Evolutionary conservation across 2,113 vertebrate species (phyloP).

Genomic region (Brachypodius melanocephalos): DNA sequence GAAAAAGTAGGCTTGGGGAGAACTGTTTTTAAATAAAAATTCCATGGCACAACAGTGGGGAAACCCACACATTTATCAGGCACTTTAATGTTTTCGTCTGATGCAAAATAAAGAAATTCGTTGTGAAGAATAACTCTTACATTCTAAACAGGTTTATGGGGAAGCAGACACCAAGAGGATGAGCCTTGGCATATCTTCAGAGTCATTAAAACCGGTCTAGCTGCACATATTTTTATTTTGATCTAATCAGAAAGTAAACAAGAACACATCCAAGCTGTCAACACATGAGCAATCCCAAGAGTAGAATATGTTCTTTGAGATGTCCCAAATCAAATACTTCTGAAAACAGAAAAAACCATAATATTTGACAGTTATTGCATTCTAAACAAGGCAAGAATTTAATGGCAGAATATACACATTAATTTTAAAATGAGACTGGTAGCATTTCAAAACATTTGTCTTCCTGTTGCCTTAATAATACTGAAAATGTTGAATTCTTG

Average conservation of each 20-base stretch:
- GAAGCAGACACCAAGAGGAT: neutral
- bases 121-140: neutral
- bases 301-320: conserved; percentile 1
- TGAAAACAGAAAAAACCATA: neutral
- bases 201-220: conserved; percentile 3
- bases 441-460: neutral
- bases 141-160: neutral
- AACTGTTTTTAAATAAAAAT: neutral
- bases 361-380: neutral
- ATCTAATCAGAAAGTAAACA: conserved; percentile 41
- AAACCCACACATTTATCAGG: neutral
- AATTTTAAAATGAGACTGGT: neutral
- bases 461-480: neutral
- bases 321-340: neutral
- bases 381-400: neutral
- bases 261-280: conserved; percentile 33
- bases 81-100: neutral
- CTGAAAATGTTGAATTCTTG: neutral
- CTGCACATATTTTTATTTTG: conserved; percentile 38
- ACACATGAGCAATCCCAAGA: neutral
- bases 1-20: neutral
- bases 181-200: neutral
- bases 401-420: neutral
- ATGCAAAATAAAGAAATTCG: rapidly evolving
- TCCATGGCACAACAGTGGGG: neutral